These are phyloP conservation scores for Microtus oregoni DNA, from an alignment of 2,113 vertebrate species.

Conservation along the genomic window DNA sequence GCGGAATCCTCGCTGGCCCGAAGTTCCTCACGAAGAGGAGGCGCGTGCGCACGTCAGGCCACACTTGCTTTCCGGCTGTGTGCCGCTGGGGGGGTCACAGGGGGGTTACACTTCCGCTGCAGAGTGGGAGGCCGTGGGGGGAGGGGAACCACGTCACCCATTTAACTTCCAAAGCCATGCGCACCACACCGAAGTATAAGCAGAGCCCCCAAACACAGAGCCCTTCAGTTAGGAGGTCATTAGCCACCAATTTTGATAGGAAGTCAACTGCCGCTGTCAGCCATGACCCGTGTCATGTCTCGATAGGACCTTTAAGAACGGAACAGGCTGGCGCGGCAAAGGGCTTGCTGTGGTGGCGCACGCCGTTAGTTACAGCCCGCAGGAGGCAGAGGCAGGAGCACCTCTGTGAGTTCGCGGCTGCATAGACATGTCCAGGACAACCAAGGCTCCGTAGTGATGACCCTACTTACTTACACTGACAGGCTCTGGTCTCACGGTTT, in stretches of 20 bases:
- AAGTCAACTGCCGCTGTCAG: neutral
- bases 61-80: neutral
- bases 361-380: neutral
- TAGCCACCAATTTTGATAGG: neutral
- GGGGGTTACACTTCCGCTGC: neutral
- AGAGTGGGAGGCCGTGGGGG: neutral
- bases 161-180: no score
- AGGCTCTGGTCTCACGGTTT: neutral
- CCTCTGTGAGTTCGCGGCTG: neutral
- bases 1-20: neutral
- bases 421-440: neutral
- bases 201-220: no score
- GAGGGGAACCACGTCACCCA: constrained; percentile 78
- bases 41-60: neutral
- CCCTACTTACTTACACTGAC: neutral
- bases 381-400: neutral
- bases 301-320: neutral
- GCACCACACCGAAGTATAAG: no score
- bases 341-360: neutral
- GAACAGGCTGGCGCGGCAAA: accelerated
- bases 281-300: neutral
- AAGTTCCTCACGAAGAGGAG: neutral
- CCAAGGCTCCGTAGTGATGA: neutral
- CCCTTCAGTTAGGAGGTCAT: neutral
- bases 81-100: no score